Percentiles rank a stretch among this genome's conserved stretches.
Conservation (phyloP, 2,888 invertebrate species). For the Macropis europaea region DNA sequence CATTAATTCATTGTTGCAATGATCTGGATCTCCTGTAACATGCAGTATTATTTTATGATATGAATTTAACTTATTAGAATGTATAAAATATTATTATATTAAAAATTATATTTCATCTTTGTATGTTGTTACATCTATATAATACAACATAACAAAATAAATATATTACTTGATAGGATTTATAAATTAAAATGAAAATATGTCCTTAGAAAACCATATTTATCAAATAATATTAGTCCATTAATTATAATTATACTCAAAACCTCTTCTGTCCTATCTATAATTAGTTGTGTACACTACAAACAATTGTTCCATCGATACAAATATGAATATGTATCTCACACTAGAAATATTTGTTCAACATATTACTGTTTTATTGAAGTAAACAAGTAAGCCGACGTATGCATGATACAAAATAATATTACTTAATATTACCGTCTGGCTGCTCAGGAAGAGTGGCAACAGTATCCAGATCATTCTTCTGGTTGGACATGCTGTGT, state of each 20-base stretch:
- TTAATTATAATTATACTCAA: background rate
- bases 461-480: conserved; percentile 64
- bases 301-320: conserved; percentile 18
- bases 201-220: background rate
- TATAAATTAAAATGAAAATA: background rate
- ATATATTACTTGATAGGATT: background rate
- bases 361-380: background rate
- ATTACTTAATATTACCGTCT: conserved; percentile 64
- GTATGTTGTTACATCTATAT: background rate
- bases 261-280: background rate
- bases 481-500: conserved; percentile 64
- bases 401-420: background rate
- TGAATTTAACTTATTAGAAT: background rate
- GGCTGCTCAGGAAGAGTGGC: conserved; percentile 57
- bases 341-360: background rate
- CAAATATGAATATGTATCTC: conserved; percentile 12
- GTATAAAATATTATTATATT: background rate
- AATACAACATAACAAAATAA: background rate
- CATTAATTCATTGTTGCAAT: conserved; percentile 57
- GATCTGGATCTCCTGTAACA: conserved; percentile 52
- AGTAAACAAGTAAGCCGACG: background rate
- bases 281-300: conserved; percentile 1
- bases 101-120: background rate
- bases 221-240: background rate
- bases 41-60: background rate